Percentiles rank a stretch among this genome's conserved stretches.
phyloP scores from a whole-genome alignment of 2,797 vertebrate genomes.

The Microhierax caerulescens region DNA sequence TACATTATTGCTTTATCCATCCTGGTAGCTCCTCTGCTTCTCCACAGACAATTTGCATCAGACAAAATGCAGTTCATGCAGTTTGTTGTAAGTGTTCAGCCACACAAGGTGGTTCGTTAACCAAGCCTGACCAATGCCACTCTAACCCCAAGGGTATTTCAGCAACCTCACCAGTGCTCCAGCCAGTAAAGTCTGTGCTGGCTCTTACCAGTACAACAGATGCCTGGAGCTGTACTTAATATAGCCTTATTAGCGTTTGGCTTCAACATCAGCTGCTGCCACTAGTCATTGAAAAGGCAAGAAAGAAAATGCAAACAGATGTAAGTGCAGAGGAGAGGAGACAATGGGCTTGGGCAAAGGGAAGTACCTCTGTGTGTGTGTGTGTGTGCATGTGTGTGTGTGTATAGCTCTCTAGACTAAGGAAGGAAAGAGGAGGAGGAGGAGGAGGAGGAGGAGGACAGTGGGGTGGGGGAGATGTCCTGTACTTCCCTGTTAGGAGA shows the following conservation, averaged over 20 bases:
- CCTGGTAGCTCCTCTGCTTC: background rate
- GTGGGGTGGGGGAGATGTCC: background rate
- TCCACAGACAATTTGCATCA: background rate
- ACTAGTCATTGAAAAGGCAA: background rate
- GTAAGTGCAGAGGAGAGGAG: background rate
- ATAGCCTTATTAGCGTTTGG: background rate
- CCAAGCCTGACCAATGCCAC: rapidly evolving
- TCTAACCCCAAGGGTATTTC: background rate
- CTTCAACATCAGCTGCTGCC: background rate
- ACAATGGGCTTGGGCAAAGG: background rate
- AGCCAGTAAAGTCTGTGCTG: background rate
- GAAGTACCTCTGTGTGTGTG: background rate
- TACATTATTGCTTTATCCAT: background rate
- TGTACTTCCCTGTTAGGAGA: background rate
- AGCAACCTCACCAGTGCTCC: background rate
- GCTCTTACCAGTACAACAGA: background rate
- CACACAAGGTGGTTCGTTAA: too few relatives aligned
- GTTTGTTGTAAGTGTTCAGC: too few relatives aligned
- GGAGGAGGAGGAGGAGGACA: background rate
- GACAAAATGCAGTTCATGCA: background rate
- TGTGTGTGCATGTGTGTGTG: too few relatives aligned
- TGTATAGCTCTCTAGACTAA: background rate
- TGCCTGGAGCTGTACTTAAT: background rate
- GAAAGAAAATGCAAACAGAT: background rate
- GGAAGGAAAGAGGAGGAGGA: background rate